These are phyloP conservation scores for Coregonus sp. DNA, from an alignment of 2,797 vertebrate species.

Conservation along the genomic window DNA sequence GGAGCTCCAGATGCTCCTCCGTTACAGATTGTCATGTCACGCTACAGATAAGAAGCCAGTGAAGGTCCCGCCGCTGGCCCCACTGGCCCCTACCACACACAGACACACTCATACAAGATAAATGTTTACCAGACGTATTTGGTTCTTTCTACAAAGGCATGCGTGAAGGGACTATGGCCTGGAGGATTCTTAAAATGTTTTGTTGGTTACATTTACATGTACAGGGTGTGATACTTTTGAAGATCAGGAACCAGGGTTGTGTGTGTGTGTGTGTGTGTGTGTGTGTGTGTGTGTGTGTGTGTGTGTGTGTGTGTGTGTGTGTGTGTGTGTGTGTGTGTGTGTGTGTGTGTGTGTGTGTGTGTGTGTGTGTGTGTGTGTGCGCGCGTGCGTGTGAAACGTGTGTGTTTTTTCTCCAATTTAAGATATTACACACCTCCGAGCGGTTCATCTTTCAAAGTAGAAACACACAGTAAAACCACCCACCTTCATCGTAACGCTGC, in stretches of 20 bases:
- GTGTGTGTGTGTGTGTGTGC: constrained; percentile 15
- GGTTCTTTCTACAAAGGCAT: too few relatives aligned
- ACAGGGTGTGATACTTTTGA: too few relatives aligned
- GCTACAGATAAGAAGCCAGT: constrained; percentile 72
- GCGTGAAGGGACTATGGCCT: too few relatives aligned
- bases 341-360: not conserved
- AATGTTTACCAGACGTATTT: not conserved
- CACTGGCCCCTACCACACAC: constrained; percentile 51
- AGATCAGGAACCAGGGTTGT: too few relatives aligned
- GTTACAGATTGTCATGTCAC: constrained; percentile 79
- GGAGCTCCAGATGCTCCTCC: constrained; percentile 79
- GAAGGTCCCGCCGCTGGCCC: constrained; percentile 64
- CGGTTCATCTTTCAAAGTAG: not conserved
- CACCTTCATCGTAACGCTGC: not conserved
- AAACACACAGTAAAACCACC: not conserved
- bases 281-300: too few relatives aligned
- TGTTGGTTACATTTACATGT: too few relatives aligned
- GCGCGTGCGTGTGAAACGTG: constrained; percentile 33
- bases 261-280: too few relatives aligned
- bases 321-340: too few relatives aligned
- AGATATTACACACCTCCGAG: not conserved
- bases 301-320: too few relatives aligned
- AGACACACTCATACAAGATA: constrained; percentile 45
- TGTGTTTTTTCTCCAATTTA: not conserved
- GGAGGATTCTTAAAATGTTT: too few relatives aligned